These are phyloP conservation scores for Trichechus manatus DNA, from an alignment of 2,113 vertebrate genomes.

Conservation along the genomic window DNA sequence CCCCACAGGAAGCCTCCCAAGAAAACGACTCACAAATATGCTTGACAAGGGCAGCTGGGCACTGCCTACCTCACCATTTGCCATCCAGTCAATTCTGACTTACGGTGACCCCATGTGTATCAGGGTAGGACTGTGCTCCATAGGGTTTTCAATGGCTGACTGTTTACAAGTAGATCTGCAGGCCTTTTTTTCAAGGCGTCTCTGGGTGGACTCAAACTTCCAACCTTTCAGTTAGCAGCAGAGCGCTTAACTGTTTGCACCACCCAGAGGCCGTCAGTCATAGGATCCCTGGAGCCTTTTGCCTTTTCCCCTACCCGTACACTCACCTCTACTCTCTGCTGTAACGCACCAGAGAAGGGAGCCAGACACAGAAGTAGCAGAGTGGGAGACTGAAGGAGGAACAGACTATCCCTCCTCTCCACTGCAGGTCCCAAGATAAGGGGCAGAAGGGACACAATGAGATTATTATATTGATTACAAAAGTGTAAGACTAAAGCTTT, in stretches of 20 bases:
- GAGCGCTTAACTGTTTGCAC: too few species aligned
- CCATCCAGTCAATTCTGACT: not conserved
- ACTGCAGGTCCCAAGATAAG: not conserved
- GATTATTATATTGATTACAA: not conserved
- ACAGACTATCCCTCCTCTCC: not conserved
- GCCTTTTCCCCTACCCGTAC: not conserved
- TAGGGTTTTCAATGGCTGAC: not conserved
- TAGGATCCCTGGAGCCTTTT: not conserved
- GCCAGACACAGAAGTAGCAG: not conserved
- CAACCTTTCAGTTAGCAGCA: not conserved
- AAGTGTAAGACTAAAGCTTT: not conserved
- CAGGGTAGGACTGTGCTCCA: not conserved
- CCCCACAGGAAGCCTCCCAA: not conserved
- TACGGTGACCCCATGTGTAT: not conserved
- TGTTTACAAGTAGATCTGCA: not conserved
- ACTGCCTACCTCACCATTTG: not conserved
- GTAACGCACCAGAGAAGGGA: not conserved
- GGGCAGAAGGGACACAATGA: not conserved
- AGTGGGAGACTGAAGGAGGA: not conserved
- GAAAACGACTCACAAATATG: not conserved
- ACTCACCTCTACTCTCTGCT: not conserved
- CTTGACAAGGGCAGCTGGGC: not conserved
- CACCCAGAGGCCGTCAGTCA: too few species aligned
- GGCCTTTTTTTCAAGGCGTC: not conserved
- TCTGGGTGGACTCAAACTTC: not conserved